Evolutionary conservation across 2,797 vertebrate genomes (phyloP).

Genomic region (Halcyon smyrnensis): DNA sequence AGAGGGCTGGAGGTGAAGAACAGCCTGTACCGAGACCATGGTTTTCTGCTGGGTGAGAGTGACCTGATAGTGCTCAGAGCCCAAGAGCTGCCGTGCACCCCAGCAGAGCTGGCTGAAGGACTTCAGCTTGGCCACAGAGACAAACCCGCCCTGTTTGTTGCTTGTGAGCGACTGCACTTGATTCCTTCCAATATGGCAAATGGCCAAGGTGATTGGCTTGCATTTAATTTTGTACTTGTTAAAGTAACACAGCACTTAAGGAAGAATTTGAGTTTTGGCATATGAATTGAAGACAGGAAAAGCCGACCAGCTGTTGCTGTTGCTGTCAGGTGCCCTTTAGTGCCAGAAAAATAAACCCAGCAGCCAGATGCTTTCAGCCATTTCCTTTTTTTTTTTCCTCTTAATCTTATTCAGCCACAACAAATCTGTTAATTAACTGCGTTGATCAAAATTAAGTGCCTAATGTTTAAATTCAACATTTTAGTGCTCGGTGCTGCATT

Average conservation of each 20-base stretch:
- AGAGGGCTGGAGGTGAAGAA: not conserved
- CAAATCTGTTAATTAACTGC: not conserved
- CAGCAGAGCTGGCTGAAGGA: not conserved
- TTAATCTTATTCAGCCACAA: not conserved
- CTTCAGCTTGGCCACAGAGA: rapidly evolving
- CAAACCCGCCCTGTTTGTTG: not conserved
- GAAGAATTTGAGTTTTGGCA: not conserved
- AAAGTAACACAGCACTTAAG: not conserved
- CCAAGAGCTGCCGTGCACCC: rapidly evolving
- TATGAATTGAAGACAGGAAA: not conserved
- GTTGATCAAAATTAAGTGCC: not conserved
- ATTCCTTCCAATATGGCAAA: not conserved
- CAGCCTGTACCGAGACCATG: rapidly evolving
- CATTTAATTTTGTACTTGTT: not conserved
- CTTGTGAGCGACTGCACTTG: not conserved
- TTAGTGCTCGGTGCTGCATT: not conserved
- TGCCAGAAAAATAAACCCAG: not conserved
- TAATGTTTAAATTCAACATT: not conserved
- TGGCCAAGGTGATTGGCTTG: not conserved
- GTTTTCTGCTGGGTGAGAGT: not conserved
- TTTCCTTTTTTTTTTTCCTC: not conserved
- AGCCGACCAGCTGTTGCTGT: not conserved
- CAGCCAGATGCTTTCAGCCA: not conserved
- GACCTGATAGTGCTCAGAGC: not conserved
- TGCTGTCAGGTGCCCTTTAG: not conserved